phyloP scores from a whole-genome alignment of 2,113 vertebrate species.

The Microcebus griseorufus region DNA sequence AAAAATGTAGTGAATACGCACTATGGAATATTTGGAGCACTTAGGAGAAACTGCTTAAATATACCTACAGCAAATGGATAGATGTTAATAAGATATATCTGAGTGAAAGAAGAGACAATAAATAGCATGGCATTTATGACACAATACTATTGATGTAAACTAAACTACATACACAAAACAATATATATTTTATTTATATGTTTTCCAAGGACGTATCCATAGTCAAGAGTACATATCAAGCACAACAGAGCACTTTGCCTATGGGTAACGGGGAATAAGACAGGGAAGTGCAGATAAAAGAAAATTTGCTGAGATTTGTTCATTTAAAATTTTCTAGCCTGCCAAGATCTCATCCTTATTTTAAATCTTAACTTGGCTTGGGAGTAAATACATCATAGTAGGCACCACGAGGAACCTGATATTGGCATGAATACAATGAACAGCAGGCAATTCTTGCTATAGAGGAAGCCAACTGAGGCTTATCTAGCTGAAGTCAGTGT shows the following conservation, averaged over 20 bases:
- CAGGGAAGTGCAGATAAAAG: not conserved
- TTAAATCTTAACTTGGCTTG: slow-evolving; percentile 14
- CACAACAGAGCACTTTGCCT: not conserved
- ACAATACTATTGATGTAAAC: not conserved
- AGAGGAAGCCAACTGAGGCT: not conserved
- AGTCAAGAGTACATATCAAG: not conserved
- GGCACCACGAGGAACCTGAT: not conserved
- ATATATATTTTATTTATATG: not conserved
- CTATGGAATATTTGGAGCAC: not conserved
- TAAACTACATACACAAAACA: not conserved
- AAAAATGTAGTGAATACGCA: not conserved
- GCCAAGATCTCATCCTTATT: not conserved
- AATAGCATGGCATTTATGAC: not conserved
- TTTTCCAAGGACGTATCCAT: not conserved
- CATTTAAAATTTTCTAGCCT: not conserved
- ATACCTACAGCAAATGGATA: not conserved
- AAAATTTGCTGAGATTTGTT: not conserved
- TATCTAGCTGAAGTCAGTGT: not conserved
- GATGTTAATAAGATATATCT: not conserved
- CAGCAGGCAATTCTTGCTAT: not conserved
- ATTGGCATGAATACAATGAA: not conserved
- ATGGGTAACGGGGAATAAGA: not conserved
- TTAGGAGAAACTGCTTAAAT: not conserved
- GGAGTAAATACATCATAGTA: not conserved
- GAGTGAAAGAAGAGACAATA: not conserved